Evolutionary conservation across 2,888 invertebrate genomes (phyloP).

Genomic region (Ophonus ardosiacus): DNA sequence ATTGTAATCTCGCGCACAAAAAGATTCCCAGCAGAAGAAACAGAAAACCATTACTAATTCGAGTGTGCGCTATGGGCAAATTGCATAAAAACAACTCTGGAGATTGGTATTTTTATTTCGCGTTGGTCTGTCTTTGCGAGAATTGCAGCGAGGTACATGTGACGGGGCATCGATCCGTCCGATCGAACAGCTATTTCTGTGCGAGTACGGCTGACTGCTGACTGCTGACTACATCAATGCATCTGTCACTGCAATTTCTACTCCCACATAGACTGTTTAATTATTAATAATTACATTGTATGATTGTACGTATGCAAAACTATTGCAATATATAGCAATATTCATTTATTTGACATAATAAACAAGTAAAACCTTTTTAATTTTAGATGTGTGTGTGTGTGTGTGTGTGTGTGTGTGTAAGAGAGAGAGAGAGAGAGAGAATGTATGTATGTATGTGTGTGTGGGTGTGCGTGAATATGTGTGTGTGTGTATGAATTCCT

Average conservation of each 20-base stretch:
- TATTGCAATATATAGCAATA: not conserved
- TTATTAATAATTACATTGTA: no score
- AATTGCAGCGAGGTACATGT: conserved; percentile 18
- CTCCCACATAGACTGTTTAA: not conserved
- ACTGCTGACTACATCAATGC: conserved; percentile 3
- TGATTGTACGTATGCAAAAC: not conserved
- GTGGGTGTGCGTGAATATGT: no score
- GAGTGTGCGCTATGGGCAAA: conserved; percentile 36
- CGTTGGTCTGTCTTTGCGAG: conserved; percentile 28
- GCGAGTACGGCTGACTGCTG: conserved; percentile 10
- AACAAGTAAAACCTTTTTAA: no score
- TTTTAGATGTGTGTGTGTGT: no score
- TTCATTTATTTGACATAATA: not conserved
- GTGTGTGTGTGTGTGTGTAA: no score
- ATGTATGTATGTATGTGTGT: no score
- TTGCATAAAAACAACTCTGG: conserved; percentile 23
- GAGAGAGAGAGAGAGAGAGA: no score
- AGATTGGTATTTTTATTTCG: conserved; percentile 30
- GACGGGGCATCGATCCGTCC: conserved; percentile 9
- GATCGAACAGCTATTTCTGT: conserved; percentile 30
- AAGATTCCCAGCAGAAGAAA: conserved; percentile 38
- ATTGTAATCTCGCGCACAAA: conserved; percentile 35
- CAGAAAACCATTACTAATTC: conserved; percentile 23
- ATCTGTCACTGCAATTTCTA: not conserved
- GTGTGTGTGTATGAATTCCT: no score